A percentile compares a stretch with the other conserved stretches of the same genome.
phyloP scores from a whole-genome alignment of 2,888 invertebrate genomes.

The Polyploca ridens region DNA sequence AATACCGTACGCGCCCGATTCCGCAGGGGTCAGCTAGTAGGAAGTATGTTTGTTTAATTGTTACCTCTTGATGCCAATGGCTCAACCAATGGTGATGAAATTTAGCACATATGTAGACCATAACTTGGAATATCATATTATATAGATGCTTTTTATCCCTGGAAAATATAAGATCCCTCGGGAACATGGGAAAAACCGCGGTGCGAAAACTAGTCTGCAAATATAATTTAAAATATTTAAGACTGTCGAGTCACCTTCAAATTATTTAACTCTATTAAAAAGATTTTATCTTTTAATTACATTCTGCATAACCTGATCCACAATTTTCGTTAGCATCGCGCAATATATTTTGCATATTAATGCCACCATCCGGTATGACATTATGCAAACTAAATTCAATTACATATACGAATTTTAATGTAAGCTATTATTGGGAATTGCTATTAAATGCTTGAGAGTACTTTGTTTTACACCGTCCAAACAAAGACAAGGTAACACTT shows the following conservation, averaged over 20 bases:
- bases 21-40: too few relatives aligned
- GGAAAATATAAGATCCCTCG: not conserved
- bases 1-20: too few relatives aligned
- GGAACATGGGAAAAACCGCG: too few relatives aligned
- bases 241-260: too few relatives aligned
- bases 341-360: constrained; percentile 42
- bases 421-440: constrained; percentile 27
- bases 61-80: too few relatives aligned
- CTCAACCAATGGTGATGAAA: too few relatives aligned
- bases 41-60: too few relatives aligned
- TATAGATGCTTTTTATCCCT: too few relatives aligned
- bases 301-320: constrained; percentile 24
- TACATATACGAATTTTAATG: constrained; percentile 43
- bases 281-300: not conserved
- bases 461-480: not conserved
- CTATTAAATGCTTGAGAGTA: constrained; percentile 20
- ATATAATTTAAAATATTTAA: too few relatives aligned
- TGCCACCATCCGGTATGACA: constrained; percentile 34
- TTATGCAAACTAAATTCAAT: constrained; percentile 58
- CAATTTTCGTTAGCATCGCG: constrained; percentile 32
- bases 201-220: too few relatives aligned
- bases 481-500: not conserved
- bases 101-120: too few relatives aligned
- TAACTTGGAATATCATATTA: too few relatives aligned
- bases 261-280: not conserved